Evolutionary conservation across 2,888 invertebrate species (phyloP).

Genomic region (Exocentrus adspersus): DNA sequence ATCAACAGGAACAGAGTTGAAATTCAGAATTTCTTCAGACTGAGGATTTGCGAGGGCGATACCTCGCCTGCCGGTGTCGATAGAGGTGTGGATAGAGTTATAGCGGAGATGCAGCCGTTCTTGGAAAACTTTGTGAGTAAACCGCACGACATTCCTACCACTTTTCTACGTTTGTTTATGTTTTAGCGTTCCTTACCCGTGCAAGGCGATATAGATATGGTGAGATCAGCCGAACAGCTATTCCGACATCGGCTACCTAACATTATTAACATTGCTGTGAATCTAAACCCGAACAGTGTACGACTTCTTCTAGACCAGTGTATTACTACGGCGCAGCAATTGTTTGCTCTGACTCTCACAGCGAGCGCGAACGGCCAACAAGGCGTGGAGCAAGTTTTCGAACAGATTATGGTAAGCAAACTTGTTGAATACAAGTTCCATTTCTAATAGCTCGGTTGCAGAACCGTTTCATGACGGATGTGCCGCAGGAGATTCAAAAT

Average conservation of each 20-base stretch:
- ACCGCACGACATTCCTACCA: too few species aligned
- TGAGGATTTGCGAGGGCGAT: slow-evolving; percentile 62
- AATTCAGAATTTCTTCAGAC: slow-evolving; percentile 64
- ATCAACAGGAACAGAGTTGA: slow-evolving; percentile 63
- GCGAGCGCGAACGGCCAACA: slow-evolving; percentile 59
- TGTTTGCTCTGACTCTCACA: slow-evolving; percentile 56
- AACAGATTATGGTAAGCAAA: slow-evolving; percentile 60
- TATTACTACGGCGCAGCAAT: slow-evolving; percentile 50
- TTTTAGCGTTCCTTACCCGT: slow-evolving; percentile 54
- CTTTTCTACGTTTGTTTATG: too few species aligned
- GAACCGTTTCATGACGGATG: slow-evolving; percentile 56
- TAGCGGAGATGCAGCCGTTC: slow-evolving; percentile 62
- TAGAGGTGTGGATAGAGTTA: slow-evolving; percentile 62
- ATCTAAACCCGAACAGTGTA: slow-evolving; percentile 50
- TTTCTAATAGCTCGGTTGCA: slow-evolving; percentile 43
- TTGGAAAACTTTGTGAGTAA: slow-evolving; percentile 63
- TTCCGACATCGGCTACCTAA: slow-evolving; percentile 57
- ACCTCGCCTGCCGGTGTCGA: slow-evolving; percentile 61
- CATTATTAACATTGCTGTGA: slow-evolving; percentile 50
- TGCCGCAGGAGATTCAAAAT: slow-evolving; percentile 56
- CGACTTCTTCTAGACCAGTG: slow-evolving; percentile 53
- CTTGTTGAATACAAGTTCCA: background rate
- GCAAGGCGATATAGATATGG: slow-evolving; percentile 59
- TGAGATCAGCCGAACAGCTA: slow-evolving; percentile 55
- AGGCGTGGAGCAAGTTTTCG: slow-evolving; percentile 61